Percentiles rank a stretch among this genome's conserved stretches.
These are phyloP conservation scores for Yponomeuta malinellus DNA, from an alignment of 2,888 invertebrate genomes.

Conservation along the genomic window DNA sequence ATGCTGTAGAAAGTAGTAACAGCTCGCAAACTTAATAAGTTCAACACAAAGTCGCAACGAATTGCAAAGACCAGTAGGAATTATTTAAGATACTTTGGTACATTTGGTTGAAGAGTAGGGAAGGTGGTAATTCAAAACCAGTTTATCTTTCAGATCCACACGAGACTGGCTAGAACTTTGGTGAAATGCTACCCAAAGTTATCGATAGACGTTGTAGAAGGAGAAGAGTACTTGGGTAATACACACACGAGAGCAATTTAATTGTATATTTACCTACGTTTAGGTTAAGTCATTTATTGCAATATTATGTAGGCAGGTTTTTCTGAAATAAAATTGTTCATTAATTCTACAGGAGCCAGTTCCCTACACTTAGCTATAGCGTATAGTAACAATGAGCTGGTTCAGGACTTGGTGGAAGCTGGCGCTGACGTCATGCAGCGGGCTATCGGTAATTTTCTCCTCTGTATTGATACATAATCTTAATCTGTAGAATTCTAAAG, in stretches of 20 bases:
- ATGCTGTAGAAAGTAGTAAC: neutral
- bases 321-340: neutral
- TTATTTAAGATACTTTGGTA: too few relatives aligned
- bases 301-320: too few relatives aligned
- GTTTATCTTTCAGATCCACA: constrained; percentile 71
- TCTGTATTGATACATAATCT: neutral
- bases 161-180: constrained; percentile 89
- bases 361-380: constrained; percentile 97
- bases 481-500: neutral
- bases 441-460: constrained; percentile 82
- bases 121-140: neutral
- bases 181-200: constrained; percentile 94
- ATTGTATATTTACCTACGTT: too few relatives aligned
- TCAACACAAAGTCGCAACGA: too few relatives aligned
- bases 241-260: neutral
- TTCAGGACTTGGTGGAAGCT: constrained; percentile 93
- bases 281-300: too few relatives aligned
- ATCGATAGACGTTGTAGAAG: constrained; percentile 95
- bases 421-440: constrained; percentile 95
- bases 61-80: too few relatives aligned
- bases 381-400: constrained; percentile 95
- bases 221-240: constrained; percentile 95
- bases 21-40: too few relatives aligned
- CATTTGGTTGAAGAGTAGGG: too few relatives aligned
- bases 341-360: constrained; percentile 82